Base-by-base conservation (phyloP, 2,888 invertebrate genomes). In the Willowsia nigromaculata region DNA sequence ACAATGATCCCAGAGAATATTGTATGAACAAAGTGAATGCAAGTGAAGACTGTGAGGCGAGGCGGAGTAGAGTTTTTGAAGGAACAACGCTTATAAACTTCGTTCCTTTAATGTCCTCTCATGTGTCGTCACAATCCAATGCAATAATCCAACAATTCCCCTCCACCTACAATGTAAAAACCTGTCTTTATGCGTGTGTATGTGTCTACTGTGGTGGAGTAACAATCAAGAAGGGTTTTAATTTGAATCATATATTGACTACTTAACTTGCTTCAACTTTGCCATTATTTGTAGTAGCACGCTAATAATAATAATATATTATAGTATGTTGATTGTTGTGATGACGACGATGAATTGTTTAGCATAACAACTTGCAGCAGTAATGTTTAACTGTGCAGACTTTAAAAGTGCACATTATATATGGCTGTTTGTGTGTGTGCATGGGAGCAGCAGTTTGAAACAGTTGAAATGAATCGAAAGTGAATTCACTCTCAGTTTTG, bases 401-500 rank as follows among this genome's bases (percentile, higher is more conserved):
- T n/a, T n/a, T n/a, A n/a, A n/a, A n/a, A n/a, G n/a, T 47, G 37
- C 59, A 80, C 13, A 62, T n/a, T 25, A n/a, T 18, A 18, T 27
- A 56, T 56, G 33, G 27, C 6, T 6, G 56, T 56, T 56, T 27
- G 25, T 43, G 47, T 18, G 27, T n/a, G 27, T 74, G 56, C 62
- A 83, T 62, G 43, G 33, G 47, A 43, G 27, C 37, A 81, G 43
- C 40, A 78, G 37, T 62, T 2, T 80, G 83, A 83, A 65, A 27
- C 56, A 76, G 85, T 85, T 76, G 53, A 81, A 68, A 81, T 88
- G 88, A 88, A 82, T 88, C 82, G 88, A 88, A 88, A 88, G 88
- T 88, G 71, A 88, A 88, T 82, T 81, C 76, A 88, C 88, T 88
- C 88, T 88, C 82, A 74, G 82, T 88, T 88, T 88, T 82, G 88